Conservation (phyloP, 2,888 invertebrate species). For the Volucella bombylans region DNA sequence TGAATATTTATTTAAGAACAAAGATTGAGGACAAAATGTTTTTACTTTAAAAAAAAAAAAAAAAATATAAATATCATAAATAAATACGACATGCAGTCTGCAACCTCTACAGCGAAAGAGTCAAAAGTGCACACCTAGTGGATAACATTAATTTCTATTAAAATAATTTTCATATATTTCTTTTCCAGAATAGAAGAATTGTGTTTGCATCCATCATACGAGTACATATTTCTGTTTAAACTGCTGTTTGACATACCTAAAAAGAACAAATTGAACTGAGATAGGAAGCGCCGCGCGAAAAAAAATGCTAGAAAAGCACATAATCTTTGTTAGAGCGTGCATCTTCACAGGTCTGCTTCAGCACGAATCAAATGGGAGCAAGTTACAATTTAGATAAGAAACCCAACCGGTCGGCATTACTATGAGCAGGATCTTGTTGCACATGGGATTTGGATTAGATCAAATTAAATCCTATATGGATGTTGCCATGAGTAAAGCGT, state of each 20-base stretch:
- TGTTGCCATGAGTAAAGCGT: no score
- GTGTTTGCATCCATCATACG: background rate
- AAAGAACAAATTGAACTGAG: background rate
- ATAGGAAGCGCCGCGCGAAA: no score
- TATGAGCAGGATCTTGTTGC: no score
- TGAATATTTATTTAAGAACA: slow-evolving; percentile 31
- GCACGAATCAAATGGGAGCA: no score
- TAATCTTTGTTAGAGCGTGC: no score
- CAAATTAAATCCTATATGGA: no score
- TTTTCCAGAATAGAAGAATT: slow-evolving; percentile 10
- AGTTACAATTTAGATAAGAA: no score
- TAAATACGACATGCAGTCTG: slow-evolving; percentile 69
- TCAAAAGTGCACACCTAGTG: slow-evolving; percentile 75
- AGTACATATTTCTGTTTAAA: background rate
- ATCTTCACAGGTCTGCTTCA: no score
- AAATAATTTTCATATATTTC: slow-evolving; percentile 21
- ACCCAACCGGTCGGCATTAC: no score
- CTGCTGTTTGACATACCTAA: background rate
- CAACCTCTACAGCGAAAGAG: slow-evolving; percentile 73
- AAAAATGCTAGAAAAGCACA: no score
- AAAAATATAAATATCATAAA: background rate
- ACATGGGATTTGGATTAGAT: no score
- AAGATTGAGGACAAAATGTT: slow-evolving; percentile 46
- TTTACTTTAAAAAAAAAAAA: slow-evolving; percentile 13
- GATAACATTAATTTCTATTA: slow-evolving; percentile 32